These are phyloP conservation scores for Harpalus rubripes DNA, from an alignment of 2,888 invertebrate species.

Conservation along the genomic window DNA sequence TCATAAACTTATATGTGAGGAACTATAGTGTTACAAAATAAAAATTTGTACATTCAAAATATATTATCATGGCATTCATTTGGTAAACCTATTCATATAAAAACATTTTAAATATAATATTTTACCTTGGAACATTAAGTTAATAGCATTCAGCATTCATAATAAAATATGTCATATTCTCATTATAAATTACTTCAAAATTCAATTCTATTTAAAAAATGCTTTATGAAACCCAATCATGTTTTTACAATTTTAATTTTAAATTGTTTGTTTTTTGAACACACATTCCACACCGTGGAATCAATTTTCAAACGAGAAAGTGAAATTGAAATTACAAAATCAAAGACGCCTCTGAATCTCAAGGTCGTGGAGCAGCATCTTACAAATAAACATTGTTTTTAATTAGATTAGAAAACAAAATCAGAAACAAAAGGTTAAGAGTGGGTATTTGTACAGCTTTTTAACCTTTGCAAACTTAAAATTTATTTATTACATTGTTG, in stretches of 20 bases:
- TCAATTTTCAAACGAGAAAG: constrained; percentile 23
- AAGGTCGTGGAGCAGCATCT: constrained; percentile 7
- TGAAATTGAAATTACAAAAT: constrained; percentile 31
- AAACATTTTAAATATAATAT: too few relatives aligned
- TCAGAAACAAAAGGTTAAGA: constrained; percentile 7
- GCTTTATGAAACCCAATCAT: constrained; percentile 6
- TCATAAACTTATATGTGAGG: too few relatives aligned
- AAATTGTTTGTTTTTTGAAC: background rate
- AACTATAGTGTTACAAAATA: too few relatives aligned
- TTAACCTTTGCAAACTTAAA: background rate
- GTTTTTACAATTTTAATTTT: constrained; percentile 1
- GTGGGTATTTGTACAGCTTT: background rate
- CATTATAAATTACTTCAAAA: too few relatives aligned
- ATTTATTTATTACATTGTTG: constrained; percentile 16
- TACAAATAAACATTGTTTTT: constrained; percentile 14
- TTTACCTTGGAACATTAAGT: too few relatives aligned
- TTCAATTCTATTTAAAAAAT: background rate
- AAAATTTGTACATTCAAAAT: too few relatives aligned
- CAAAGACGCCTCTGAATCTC: constrained; percentile 8
- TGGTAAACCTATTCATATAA: too few relatives aligned
- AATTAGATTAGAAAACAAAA: constrained; percentile 28
- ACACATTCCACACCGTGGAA: background rate
- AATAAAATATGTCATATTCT: too few relatives aligned
- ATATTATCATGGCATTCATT: too few relatives aligned
- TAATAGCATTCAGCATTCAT: too few relatives aligned